phyloP scores from a whole-genome alignment of 2,113 vertebrate genomes.

The Eulemur macaco region DNA sequence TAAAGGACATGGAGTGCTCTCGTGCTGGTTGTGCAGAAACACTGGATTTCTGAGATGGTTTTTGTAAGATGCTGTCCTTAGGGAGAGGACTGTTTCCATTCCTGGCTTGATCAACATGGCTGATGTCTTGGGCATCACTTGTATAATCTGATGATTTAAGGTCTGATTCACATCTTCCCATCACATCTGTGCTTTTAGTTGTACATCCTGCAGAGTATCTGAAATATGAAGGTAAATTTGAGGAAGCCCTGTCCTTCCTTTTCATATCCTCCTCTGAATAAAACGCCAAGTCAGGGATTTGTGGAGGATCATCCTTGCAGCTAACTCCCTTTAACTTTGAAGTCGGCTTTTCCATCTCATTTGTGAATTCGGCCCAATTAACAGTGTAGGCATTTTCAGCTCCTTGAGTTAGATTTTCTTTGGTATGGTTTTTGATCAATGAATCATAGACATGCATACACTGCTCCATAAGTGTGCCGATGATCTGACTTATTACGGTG shows the following conservation, averaged over 20 bases:
- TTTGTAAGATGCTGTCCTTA: background rate
- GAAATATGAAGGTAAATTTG: background rate
- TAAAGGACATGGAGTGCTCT: background rate
- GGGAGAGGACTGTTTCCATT: background rate
- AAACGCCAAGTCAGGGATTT: background rate
- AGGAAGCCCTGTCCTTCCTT: conserved; percentile 4
- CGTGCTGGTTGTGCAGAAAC: background rate
- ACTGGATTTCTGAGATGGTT: background rate
- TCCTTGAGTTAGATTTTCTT: background rate
- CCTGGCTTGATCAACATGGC: background rate
- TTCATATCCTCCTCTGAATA: background rate
- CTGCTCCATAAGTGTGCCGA: conserved; percentile 40
- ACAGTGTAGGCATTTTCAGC: background rate
- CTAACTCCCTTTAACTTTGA: background rate
- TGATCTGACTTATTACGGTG: conserved; percentile 14
- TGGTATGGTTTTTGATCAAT: background rate
- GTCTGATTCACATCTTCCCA: background rate
- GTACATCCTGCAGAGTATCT: conserved; percentile 12
- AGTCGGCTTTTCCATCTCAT: background rate
- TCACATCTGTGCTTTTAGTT: background rate
- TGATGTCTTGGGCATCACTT: background rate
- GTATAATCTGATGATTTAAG: background rate
- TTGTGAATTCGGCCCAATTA: background rate
- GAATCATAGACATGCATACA: background rate
- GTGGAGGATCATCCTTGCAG: background rate